phyloP scores from a whole-genome alignment of 1,140 invertebrate species.

The Papilio glaucus region DNA sequence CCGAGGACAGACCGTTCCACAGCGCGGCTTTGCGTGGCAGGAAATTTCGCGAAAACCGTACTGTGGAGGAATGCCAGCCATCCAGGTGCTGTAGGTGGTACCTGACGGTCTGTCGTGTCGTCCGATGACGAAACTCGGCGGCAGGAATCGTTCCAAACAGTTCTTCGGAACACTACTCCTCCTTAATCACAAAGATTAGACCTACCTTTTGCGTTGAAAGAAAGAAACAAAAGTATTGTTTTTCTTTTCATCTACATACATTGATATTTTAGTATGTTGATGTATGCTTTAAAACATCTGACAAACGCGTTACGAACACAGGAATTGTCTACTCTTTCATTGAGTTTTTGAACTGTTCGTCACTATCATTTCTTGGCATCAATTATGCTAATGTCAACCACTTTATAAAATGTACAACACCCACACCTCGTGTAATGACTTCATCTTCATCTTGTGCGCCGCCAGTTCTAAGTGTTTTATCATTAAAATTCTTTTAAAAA shows the following conservation, averaged over 20 bases:
- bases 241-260: not conserved
- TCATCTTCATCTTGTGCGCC: not conserved
- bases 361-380: not conserved
- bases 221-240: not conserved
- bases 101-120: too few species aligned
- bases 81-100: too few species aligned
- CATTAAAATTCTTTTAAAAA: not conserved
- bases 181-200: too few species aligned
- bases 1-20: too few species aligned
- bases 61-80: too few species aligned
- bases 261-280: not conserved
- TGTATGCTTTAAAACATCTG: not conserved
- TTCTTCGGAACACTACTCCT: too few species aligned
- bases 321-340: not conserved
- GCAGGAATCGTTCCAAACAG: too few species aligned
- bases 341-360: not conserved
- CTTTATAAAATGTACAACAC: constrained; percentile 14
- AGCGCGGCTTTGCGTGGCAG: too few species aligned
- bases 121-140: too few species aligned
- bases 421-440: not conserved
- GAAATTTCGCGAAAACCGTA: too few species aligned
- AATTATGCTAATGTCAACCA: constrained; percentile 7
- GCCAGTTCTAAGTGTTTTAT: not conserved
- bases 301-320: not conserved
- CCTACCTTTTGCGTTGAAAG: not conserved